Conservation (phyloP, 2,113 vertebrate genomes). For the Epinephelus moara region DNA sequence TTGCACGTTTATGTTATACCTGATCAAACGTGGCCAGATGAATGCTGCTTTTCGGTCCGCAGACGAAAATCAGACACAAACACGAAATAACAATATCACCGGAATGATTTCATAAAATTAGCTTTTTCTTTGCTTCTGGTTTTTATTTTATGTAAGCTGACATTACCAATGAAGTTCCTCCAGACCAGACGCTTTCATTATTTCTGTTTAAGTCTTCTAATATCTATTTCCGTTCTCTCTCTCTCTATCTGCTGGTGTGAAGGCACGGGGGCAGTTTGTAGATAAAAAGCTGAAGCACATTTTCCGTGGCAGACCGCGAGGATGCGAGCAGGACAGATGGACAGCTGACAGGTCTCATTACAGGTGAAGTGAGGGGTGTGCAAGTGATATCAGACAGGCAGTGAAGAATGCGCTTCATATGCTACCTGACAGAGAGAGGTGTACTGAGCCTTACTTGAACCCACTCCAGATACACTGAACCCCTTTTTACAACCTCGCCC, state of each 20-base stretch:
- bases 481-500: slow-evolving; percentile 39
- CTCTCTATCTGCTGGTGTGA: slow-evolving; percentile 44
- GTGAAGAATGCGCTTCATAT: slow-evolving; percentile 34
- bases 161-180: slow-evolving; percentile 54
- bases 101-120: slow-evolving; percentile 54
- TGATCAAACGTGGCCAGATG: slow-evolving; percentile 69
- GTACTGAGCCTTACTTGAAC: slow-evolving; percentile 71
- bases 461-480: slow-evolving; percentile 51
- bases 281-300: slow-evolving; percentile 63
- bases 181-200: slow-evolving; percentile 40
- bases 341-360: slow-evolving; percentile 49
- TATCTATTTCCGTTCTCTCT: slow-evolving; percentile 48
- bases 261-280: slow-evolving; percentile 46
- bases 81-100: slow-evolving; percentile 45
- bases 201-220: slow-evolving; percentile 67
- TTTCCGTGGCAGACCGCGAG: slow-evolving; percentile 31
- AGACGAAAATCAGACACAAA: slow-evolving; percentile 63
- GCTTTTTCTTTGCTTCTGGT: slow-evolving; percentile 50
- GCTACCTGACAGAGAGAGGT: slow-evolving; percentile 32
- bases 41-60: slow-evolving; percentile 62
- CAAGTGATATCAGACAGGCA: slow-evolving; percentile 44
- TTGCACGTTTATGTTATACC: slow-evolving; percentile 80
- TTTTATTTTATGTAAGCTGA: slow-evolving; percentile 56
- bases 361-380: slow-evolving; percentile 40
- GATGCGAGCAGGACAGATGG: slow-evolving; percentile 43